These are phyloP conservation scores for Drosophila formosana DNA, from an alignment of 2,888 invertebrate species.

Conservation along the genomic window DNA sequence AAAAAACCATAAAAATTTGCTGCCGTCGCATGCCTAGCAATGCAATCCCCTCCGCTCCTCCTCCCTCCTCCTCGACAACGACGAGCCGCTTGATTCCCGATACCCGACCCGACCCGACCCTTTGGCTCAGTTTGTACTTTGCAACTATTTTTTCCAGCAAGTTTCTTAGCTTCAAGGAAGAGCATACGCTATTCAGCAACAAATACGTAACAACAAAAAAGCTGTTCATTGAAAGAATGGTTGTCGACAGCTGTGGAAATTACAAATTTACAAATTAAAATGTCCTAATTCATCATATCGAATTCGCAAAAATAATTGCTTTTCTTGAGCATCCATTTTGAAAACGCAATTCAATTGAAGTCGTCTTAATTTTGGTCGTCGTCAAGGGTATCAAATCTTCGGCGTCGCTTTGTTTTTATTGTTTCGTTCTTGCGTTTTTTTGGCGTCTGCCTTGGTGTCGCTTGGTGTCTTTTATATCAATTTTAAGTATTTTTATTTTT, in stretches of 20 bases:
- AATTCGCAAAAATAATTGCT: too few relatives aligned
- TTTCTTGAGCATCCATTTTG: too few relatives aligned
- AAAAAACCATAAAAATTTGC: slow-evolving; percentile 19
- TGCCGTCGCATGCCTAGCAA: slow-evolving; percentile 42
- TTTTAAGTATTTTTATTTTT: slow-evolving; percentile 58
- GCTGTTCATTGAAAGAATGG: too few relatives aligned
- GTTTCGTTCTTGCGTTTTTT: not conserved
- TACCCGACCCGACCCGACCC: slow-evolving; percentile 12
- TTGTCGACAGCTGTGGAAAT: too few relatives aligned
- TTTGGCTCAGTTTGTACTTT: slow-evolving; percentile 57
- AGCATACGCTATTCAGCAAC: not conserved
- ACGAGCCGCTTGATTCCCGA: not conserved
- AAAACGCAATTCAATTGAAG: too few relatives aligned
- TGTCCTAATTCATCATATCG: too few relatives aligned
- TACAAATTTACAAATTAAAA: not conserved
- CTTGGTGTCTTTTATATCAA: slow-evolving; percentile 67
- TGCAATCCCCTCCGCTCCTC: not conserved
- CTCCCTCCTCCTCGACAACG: not conserved
- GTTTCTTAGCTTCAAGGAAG: slow-evolving; percentile 10
- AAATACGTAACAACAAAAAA: not conserved
- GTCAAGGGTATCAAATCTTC: slow-evolving; percentile 8
- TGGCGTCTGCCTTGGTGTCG: slow-evolving; percentile 14
- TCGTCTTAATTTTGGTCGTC: not conserved
- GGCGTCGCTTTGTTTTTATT: not conserved
- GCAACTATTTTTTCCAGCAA: slow-evolving; percentile 45